Evolutionary conservation across 2,888 invertebrate species (phyloP).

Genomic region (Ypsolopha scabrella): DNA sequence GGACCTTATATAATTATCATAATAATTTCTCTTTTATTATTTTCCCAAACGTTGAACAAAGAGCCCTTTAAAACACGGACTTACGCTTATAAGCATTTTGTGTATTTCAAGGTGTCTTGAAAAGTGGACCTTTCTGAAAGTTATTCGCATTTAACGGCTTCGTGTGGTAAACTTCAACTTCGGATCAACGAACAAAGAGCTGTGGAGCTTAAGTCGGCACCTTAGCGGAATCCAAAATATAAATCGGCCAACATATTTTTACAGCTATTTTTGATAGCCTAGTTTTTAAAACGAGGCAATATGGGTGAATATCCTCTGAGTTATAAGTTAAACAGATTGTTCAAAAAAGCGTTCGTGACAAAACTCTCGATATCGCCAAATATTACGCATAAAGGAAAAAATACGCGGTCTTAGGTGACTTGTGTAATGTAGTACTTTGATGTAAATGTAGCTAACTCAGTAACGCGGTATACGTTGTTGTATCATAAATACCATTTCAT

Average conservation of each 20-base stretch:
- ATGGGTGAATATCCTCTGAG: too few species aligned
- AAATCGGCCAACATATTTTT: too few species aligned
- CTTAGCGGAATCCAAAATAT: conserved; percentile 44
- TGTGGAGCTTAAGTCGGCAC: conserved; percentile 46
- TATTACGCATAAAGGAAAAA: conserved; percentile 11
- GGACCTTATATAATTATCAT: too few species aligned
- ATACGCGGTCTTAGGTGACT: background rate
- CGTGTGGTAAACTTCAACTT: conserved; percentile 22
- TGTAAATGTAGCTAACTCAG: conserved; percentile 9
- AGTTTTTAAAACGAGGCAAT: too few species aligned
- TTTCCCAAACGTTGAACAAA: too few species aligned
- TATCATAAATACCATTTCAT: too few species aligned
- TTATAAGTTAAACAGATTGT: too few species aligned
- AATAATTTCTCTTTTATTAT: too few species aligned
- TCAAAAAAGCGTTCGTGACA: conserved; percentile 31
- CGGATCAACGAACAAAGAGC: conserved; percentile 39
- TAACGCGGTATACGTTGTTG: too few species aligned
- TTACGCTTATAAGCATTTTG: too few species aligned
- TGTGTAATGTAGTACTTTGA: conserved; percentile 8
- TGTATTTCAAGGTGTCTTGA: background rate
- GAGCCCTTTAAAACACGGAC: too few species aligned
- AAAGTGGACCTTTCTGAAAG: background rate
- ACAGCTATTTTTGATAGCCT: too few species aligned
- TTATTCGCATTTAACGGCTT: background rate
- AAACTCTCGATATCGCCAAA: conserved; percentile 35